phyloP scores from a whole-genome alignment of 2,797 vertebrate genomes.

The Propithecus deckenii region DNA sequence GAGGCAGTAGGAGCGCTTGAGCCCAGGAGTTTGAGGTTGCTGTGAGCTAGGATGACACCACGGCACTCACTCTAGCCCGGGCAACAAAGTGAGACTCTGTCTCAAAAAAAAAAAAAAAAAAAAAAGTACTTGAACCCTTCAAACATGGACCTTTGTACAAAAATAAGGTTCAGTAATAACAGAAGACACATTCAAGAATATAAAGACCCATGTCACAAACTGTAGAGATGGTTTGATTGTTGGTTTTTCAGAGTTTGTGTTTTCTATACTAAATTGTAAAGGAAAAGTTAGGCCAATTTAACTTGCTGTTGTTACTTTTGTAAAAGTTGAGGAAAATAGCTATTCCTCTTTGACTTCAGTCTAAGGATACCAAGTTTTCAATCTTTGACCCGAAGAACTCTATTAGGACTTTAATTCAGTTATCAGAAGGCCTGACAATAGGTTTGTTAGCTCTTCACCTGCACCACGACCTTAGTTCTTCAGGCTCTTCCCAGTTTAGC shows the following conservation, averaged over 20 bases:
- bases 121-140: neutral
- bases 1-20: too few relatives aligned
- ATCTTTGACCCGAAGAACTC: slow-evolving; percentile 65
- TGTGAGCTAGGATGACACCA: too few relatives aligned
- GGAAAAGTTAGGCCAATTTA: slow-evolving; percentile 57
- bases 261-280: neutral
- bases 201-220: neutral
- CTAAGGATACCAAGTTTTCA: slow-evolving; percentile 30
- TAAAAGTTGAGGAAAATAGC: slow-evolving; percentile 28
- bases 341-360: slow-evolving; percentile 21
- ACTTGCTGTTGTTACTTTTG: slow-evolving; percentile 50
- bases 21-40: too few relatives aligned
- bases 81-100: too few relatives aligned
- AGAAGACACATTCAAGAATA: neutral
- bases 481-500: neutral
- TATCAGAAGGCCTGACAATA: slow-evolving; percentile 49
- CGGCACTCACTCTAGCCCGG: too few relatives aligned
- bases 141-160: neutral
- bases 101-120: too few relatives aligned
- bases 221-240: neutral
- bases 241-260: slow-evolving; percentile 37
- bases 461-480: neutral
- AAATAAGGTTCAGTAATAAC: neutral
- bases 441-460: slow-evolving; percentile 33
- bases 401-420: slow-evolving; percentile 69